Evolutionary conservation across 2,888 invertebrate genomes (phyloP), one percentile per base, ranked within the genome.

Genomic region (Digitonthophagus gazella): DNA sequence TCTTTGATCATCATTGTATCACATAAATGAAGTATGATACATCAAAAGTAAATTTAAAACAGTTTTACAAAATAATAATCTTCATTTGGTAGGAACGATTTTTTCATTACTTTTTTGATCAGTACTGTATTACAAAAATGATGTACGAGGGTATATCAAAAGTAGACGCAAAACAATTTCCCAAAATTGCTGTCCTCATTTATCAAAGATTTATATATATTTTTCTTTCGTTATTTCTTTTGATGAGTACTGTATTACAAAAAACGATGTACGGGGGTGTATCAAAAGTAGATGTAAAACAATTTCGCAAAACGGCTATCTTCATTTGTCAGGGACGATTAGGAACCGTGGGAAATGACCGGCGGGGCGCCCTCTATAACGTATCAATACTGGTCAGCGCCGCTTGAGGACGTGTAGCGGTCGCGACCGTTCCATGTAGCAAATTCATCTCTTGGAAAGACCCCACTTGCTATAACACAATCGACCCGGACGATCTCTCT

Each of bases 321-420:
- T 44, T 44, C 28, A 44, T 44, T 44, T 44, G 28, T 44, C 28
- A 44, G 11, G 11, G 28, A 44, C 8, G 28, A 44, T 44, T 44
- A 44, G 28, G 28, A 44, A 44, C 28, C 28, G 28, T 44, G 28
- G 28, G 28, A 44, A 44, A 44, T 44, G 28, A 44, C 28, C 28
- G 28, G 11, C 73, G 73, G 76, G 76, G 77, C 76, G 76, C 71
- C 74, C 20, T 20, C 71, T 73, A 73, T 74, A 75, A 74, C 75
- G 74, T 77, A 78, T 77, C 77, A 74, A 77, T 78, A 77, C 74
- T 76, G 75, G 76, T 76, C 76, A 72, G 71, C 74, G 75, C 72
- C 58, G 68, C 28, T 44, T 44, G 28, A 44, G 28, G 28, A 44
- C 28, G 28, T 44, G 28, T 44, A 44, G 28, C 28, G 28, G 11